These are phyloP conservation scores for Orius insidiosus DNA, from an alignment of 1,140 invertebrate species.

Conservation along the genomic window DNA sequence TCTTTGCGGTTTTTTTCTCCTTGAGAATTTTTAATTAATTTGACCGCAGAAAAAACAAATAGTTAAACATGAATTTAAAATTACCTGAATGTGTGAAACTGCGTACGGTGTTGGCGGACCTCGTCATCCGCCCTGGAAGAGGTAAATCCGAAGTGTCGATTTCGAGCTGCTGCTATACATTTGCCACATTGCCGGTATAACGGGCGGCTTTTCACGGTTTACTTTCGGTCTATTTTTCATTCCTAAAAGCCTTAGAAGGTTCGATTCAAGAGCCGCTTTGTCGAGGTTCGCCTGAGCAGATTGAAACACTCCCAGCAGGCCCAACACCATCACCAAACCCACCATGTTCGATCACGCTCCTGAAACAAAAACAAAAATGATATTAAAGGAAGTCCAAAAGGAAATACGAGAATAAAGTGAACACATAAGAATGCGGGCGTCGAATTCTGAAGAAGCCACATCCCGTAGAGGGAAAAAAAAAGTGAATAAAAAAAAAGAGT, in stretches of 20 bases:
- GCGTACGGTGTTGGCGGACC: conserved; percentile 66
- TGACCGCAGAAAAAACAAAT: conserved; percentile 10
- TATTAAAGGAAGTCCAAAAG: too few species aligned
- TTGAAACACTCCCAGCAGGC: conserved; percentile 19
- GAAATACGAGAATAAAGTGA: too few species aligned
- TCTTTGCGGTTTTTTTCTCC: too few species aligned
- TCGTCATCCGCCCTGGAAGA: conserved; percentile 43
- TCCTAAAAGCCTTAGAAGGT: conserved; percentile 55
- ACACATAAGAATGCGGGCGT: too few species aligned
- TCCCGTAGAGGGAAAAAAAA: too few species aligned
- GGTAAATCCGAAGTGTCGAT: conserved; percentile 42
- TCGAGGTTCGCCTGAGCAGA: conserved; percentile 13
- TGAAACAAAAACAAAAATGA: conserved; percentile 27
- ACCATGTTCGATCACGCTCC: conserved; percentile 34
- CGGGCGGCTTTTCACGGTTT: conserved; percentile 26
- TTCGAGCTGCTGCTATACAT: conserved; percentile 48
- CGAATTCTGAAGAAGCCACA: too few species aligned
- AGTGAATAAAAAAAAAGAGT: too few species aligned
- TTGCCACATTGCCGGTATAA: conserved; percentile 59
- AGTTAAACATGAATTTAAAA: conserved; percentile 17
- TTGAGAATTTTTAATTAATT: conserved; percentile 1
- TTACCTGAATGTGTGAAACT: conserved; percentile 67
- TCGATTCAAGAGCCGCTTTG: conserved; percentile 37
- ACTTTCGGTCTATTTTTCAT: conserved; percentile 41
- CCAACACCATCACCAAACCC: conserved; percentile 30